A percentile compares a stretch with the other conserved stretches of the same genome.
Evolutionary conservation across 2,888 invertebrate genomes (phyloP).

Genomic region (Perizoma affinitatum): DNA sequence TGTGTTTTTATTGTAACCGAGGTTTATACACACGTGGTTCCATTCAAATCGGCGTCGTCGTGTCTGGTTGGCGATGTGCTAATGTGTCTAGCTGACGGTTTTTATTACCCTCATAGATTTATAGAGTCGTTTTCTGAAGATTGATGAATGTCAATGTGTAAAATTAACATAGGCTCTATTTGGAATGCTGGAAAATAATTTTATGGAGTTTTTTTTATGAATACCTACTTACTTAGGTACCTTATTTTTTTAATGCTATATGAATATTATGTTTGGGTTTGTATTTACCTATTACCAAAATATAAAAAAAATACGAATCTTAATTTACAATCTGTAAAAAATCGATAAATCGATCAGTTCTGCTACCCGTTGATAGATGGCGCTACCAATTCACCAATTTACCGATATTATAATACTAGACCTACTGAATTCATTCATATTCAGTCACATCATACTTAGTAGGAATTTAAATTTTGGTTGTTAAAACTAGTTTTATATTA

Average conservation of each 20-base stretch:
- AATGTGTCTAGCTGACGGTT: conserved; percentile 47
- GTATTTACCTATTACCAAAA: too few relatives aligned
- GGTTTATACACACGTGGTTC: conserved; percentile 65
- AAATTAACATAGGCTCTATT: conserved; percentile 27
- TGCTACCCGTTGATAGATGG: conserved; percentile 65
- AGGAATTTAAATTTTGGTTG: background rate
- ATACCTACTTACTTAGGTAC: background rate
- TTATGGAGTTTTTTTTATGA: background rate
- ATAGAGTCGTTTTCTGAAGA: conserved; percentile 34
- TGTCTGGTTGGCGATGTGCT: conserved; percentile 55
- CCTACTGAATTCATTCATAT: too few relatives aligned
- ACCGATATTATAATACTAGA: too few relatives aligned
- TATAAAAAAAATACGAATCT: too few relatives aligned
- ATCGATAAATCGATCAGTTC: conserved; percentile 35
- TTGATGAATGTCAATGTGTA: conserved; percentile 33
- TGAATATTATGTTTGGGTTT: too few relatives aligned
- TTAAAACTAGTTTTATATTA: too few relatives aligned
- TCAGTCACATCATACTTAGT: background rate
- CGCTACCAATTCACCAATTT: conserved; percentile 42
- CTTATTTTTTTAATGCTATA: too few relatives aligned
- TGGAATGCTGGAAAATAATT: conserved; percentile 18
- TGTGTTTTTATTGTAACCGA: conserved; percentile 67
- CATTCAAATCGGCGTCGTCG: conserved; percentile 61
- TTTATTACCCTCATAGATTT: conserved; percentile 38
- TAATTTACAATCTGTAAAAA: background rate